A percentile compares a stretch with the other conserved stretches of the same genome.
phyloP scores from a whole-genome alignment of 2,888 invertebrate species.

The Acrocyrtus sp. region DNA sequence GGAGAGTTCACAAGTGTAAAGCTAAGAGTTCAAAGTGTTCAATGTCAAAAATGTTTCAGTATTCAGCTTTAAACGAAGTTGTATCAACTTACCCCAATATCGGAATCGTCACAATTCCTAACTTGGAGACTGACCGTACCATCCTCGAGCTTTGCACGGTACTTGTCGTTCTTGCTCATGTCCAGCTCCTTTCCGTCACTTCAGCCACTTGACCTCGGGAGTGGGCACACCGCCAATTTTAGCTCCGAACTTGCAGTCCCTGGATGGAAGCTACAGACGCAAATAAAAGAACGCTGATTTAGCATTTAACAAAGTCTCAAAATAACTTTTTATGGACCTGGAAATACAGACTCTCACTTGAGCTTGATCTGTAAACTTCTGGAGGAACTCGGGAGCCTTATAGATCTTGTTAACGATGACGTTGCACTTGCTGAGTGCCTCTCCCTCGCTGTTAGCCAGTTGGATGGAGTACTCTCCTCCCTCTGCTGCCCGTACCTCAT shows the following conservation, averaged over 20 bases:
- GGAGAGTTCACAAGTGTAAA: slow-evolving; percentile 56
- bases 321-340: background rate
- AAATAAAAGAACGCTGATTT: background rate
- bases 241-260: slow-evolving; percentile 85
- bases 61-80: background rate
- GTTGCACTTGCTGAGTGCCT: slow-evolving; percentile 70
- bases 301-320: background rate
- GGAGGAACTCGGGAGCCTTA: slow-evolving; percentile 82
- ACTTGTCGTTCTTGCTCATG: slow-evolving; percentile 74
- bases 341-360: slow-evolving; percentile 69
- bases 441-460: slow-evolving; percentile 81
- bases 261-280: slow-evolving; percentile 75
- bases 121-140: slow-evolving; percentile 79
- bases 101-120: slow-evolving; percentile 82
- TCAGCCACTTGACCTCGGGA: slow-evolving; percentile 85
- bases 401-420: slow-evolving; percentile 82
- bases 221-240: slow-evolving; percentile 82
- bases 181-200: slow-evolving; percentile 80
- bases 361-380: slow-evolving; percentile 77
- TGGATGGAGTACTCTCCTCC: slow-evolving; percentile 83
- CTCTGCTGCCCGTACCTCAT: slow-evolving; percentile 68
- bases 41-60: too few species aligned
- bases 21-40: background rate
- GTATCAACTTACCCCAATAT: slow-evolving; percentile 71
- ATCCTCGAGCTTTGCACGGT: slow-evolving; percentile 80